phyloP scores from a whole-genome alignment of 1,140 invertebrate genomes.

The Leptinotarsa defecta region DNA sequence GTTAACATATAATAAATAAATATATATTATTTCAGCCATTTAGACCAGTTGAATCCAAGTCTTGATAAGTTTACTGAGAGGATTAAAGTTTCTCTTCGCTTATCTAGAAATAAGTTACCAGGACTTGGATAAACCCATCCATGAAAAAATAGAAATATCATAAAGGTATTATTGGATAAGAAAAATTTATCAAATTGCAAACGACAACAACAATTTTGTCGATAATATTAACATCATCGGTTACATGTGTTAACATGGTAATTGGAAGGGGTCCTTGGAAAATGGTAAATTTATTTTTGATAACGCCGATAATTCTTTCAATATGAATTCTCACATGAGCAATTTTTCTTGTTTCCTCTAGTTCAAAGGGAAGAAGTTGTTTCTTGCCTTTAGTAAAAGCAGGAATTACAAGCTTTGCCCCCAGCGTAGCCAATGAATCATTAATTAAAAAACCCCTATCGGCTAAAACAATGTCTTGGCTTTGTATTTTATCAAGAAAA shows the following conservation, averaged over 20 bases:
- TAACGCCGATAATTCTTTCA: slow-evolving; percentile 1
- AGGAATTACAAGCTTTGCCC: slow-evolving; percentile 13
- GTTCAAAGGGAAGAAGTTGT: slow-evolving; percentile 20
- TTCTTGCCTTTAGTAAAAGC: slow-evolving; percentile 22
- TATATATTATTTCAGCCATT: too few relatives aligned
- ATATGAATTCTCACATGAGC: slow-evolving; percentile 7
- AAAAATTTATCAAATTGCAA: neutral
- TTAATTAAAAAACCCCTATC: slow-evolving; percentile 37
- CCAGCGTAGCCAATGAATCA: slow-evolving; percentile 7
- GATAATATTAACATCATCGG: neutral
- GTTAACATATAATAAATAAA: too few relatives aligned
- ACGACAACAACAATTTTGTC: neutral
- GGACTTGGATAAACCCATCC: too few relatives aligned
- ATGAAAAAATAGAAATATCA: too few relatives aligned
- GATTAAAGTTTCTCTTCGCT: too few relatives aligned
- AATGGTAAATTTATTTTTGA: neutral
- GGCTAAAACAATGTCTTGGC: slow-evolving; percentile 33
- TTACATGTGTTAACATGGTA: neutral
- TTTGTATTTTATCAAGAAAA: too few relatives aligned
- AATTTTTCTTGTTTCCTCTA: slow-evolving; percentile 9
- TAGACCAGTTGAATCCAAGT: too few relatives aligned
- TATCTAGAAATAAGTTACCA: too few relatives aligned
- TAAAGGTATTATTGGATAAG: neutral
- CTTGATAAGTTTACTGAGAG: too few relatives aligned
- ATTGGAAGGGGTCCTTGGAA: neutral